Conservation (phyloP, 2,113 vertebrate species). For the Axis porcinus region DNA sequence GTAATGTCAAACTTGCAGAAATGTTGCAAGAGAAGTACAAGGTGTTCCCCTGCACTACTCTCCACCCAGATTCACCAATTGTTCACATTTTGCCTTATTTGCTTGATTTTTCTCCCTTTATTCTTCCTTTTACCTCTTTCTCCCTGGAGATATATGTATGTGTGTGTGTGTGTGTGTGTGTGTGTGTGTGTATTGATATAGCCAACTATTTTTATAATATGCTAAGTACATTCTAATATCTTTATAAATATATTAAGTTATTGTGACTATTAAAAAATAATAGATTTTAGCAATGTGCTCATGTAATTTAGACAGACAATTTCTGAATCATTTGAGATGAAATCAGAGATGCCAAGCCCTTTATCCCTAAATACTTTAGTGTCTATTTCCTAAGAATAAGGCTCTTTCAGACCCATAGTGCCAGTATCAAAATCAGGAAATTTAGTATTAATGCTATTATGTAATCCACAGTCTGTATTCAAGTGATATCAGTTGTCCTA, state of each 20-base stretch:
- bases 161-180: background rate
- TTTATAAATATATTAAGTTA: background rate
- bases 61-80: too few species aligned
- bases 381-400: background rate
- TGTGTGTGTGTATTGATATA: background rate
- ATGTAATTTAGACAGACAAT: background rate
- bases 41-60: fast-evolving
- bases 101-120: background rate
- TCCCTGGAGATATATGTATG: background rate
- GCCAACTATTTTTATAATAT: background rate
- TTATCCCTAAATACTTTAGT: background rate
- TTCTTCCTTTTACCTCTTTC: background rate
- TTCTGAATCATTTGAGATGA: background rate
- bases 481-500: background rate
- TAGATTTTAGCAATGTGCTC: background rate
- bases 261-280: background rate
- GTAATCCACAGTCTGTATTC: background rate
- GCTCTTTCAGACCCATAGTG: background rate
- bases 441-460: background rate
- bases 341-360: background rate
- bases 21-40: background rate
- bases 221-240: background rate
- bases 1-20: background rate
- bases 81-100: background rate
- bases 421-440: background rate